Percentiles rank a stretch among this genome's conserved stretches.
Conservation (phyloP, 2,113 vertebrate genomes). For the Datnioides undecimradiatus region DNA sequence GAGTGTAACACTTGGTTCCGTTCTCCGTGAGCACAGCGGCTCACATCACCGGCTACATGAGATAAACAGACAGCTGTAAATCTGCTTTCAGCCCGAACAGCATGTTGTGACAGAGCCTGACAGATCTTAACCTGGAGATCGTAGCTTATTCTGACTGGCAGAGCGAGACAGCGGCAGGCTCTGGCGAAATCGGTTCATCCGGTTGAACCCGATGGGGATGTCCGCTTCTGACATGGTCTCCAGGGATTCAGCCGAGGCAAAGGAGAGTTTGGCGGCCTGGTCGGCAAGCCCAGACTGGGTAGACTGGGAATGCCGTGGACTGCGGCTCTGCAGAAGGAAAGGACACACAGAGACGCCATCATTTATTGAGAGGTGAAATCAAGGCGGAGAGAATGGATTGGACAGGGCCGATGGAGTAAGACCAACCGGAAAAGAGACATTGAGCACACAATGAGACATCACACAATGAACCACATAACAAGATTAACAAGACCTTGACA, state of each 20-base stretch:
- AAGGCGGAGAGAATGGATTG: constrained; percentile 64
- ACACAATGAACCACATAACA: constrained; percentile 66
- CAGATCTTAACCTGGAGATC: constrained; percentile 91
- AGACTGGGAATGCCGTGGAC: constrained; percentile 94
- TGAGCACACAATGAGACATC: constrained; percentile 50
- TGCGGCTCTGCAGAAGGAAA: constrained; percentile 88
- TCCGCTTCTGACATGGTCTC: constrained; percentile 99
- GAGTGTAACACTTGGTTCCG: background rate
- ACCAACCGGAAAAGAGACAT: constrained; percentile 56
- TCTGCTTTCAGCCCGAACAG: constrained; percentile 28
- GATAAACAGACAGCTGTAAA: constrained; percentile 28
- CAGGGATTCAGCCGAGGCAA: constrained; percentile 96
- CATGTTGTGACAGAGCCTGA: constrained; percentile 26
- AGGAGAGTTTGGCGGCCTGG: constrained; percentile 96
- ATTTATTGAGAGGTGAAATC: constrained; percentile 46
- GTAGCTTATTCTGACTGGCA: constrained; percentile 97
- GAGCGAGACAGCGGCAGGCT: constrained; percentile 97
- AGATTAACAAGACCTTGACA: constrained; percentile 71
- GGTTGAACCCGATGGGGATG: constrained; percentile 96
- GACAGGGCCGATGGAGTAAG: constrained; percentile 47
- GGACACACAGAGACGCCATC: constrained; percentile 23
- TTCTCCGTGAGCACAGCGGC: background rate
- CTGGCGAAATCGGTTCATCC: constrained; percentile 98
- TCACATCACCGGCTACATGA: constrained; percentile 12
- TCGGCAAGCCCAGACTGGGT: constrained; percentile 97